phyloP scores from a whole-genome alignment of 92 coral and sea anemone genomes.

The Ricordea florida region DNA sequence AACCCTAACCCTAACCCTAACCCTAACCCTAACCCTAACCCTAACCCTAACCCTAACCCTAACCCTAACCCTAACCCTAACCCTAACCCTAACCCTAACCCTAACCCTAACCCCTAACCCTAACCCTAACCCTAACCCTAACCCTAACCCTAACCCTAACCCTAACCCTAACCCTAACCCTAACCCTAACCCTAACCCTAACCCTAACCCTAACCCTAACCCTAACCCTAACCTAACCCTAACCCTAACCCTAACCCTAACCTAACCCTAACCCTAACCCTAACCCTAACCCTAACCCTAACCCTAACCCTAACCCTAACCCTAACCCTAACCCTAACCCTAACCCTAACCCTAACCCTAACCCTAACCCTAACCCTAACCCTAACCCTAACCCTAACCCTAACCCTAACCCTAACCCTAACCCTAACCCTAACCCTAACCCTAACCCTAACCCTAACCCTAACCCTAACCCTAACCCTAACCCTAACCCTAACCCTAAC shows the following conservation, averaged over 20 bases:
- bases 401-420: not conserved
- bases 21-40: conserved; percentile 46
- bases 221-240: no score
- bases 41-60: conserved; percentile 35
- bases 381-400: conserved; percentile 20
- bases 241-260: no score
- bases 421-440: not conserved
- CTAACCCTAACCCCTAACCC: conserved; percentile 34
- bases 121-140: conserved; percentile 14
- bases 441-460: not conserved
- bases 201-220: conserved; percentile 35
- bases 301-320: conserved; percentile 16
- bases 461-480: not conserved
- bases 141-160: conserved; percentile 30
- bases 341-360: conserved; percentile 24
- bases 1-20: conserved; percentile 45
- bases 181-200: conserved; percentile 28
- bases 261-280: conserved; percentile 38
- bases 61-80: conserved; percentile 18
- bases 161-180: conserved; percentile 8
- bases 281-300: conserved; percentile 38
- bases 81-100: conserved; percentile 17
- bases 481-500: conserved; percentile 40
- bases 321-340: conserved; percentile 10
- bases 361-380: conserved; percentile 23